Evolutionary conservation across 2,888 invertebrate species (phyloP), one percentile per base, ranked within the genome.

Genomic region (Drosophila prostipennis): DNA sequence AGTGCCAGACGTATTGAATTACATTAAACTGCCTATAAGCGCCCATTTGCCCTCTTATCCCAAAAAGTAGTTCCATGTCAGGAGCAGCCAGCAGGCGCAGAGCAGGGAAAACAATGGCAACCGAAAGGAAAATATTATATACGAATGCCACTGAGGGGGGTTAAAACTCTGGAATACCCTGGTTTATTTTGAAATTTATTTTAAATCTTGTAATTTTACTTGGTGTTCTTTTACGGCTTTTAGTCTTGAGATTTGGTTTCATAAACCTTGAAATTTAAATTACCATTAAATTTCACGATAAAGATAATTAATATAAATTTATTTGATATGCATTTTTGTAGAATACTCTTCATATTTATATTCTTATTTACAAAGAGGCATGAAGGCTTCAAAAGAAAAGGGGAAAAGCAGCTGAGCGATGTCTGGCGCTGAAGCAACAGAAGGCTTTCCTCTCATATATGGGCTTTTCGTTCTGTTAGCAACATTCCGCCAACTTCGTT

Each of bases 1-100:
- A 55, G 72, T 46, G 70, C 54, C 70, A 71, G 80, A 67, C 74
- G 78, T 78, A 87, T 82, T 82, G 74, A 85, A 85, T 84, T 82
- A 85, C 82, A 87, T 60, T 87, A 75, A 85, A 87, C 84, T 78
- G 80, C 70, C 81, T 84, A 86, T 75, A 72, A 75, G 61, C 74
- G 68, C 55, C 65, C 51, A 61, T 54, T 39, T 39, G 23, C 14
- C 19, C 48, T 13, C 52, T 54, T 45, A 40, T 37, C 54, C 60
- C 55, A 13, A 63, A 59, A 56, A 58, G 75, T 77, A 81, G 82
- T 77, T 74, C 49, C 55, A 65, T 57, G 67, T 75, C 79, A 80
- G 48, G 39, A 69, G 45, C 77, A 81, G 74, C 19, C 71, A 63
- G 64, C 52, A 23, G 46, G 40, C 29, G 45, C 39, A 16, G 53